Percentiles rank a stretch among this genome's conserved stretches.
Conservation (phyloP, 92 coral and sea anemone species). For the Hydrozoanthus gracilis region DNA sequence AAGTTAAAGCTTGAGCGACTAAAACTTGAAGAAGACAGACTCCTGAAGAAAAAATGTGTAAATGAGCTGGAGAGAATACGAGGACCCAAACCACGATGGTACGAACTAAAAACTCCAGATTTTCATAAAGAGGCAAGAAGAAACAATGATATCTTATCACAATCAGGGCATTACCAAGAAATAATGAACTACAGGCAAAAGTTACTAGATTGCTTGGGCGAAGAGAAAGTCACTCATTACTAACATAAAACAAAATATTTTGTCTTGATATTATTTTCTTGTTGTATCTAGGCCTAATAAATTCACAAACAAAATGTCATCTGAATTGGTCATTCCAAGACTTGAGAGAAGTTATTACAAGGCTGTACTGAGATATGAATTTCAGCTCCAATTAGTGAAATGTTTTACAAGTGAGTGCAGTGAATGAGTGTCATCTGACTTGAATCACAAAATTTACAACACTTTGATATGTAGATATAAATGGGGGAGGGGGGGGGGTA, state of each 20-base stretch:
- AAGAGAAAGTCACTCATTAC: slow-evolving; percentile 57
- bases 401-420: too few species aligned
- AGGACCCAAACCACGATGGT: slow-evolving; percentile 96
- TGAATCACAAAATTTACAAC: too few species aligned
- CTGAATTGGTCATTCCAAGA: too few species aligned
- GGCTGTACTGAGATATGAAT: too few species aligned
- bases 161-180: slow-evolving; percentile 88
- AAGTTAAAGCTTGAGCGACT: slow-evolving; percentile 82
- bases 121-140: slow-evolving; percentile 89
- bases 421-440: too few species aligned
- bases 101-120: slow-evolving; percentile 89
- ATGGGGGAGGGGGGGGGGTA: too few species aligned
- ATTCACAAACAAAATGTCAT: too few species aligned
- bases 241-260: neutral
- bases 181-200: slow-evolving; percentile 88
- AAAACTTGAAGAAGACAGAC: slow-evolving; percentile 85
- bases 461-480: too few species aligned
- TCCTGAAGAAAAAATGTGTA: slow-evolving; percentile 71
- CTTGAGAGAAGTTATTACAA: too few species aligned
- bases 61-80: slow-evolving; percentile 91
- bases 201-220: slow-evolving; percentile 78
- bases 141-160: slow-evolving; percentile 84
- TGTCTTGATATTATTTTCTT: too few species aligned
- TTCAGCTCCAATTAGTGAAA: too few species aligned
- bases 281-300: too few species aligned